Evolutionary conservation across 2,888 invertebrate genomes (phyloP).

Genomic region (Altica lythri): DNA sequence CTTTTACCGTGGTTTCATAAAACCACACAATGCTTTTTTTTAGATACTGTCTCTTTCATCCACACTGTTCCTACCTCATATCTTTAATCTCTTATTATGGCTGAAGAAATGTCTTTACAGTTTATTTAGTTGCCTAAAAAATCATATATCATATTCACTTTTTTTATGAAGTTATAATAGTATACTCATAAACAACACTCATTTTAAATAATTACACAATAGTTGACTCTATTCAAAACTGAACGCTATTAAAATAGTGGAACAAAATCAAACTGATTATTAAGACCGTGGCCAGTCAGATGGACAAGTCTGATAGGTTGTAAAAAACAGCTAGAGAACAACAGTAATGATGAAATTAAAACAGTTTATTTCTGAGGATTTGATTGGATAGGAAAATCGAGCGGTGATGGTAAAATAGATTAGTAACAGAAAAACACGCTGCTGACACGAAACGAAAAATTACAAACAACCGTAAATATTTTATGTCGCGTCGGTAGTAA

Average conservation of each 20-base stretch:
- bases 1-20: no score
- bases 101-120: no score
- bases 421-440: background rate
- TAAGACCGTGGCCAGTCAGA: background rate
- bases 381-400: background rate
- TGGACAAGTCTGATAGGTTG: background rate
- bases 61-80: no score
- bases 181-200: no score
- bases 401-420: background rate
- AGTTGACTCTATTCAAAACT: background rate
- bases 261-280: background rate
- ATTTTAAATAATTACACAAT: no score
- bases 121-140: no score
- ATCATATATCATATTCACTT: no score
- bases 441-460: constrained; percentile 3
- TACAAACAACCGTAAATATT: constrained; percentile 8
- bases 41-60: no score
- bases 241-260: background rate
- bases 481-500: background rate
- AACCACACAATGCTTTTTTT: no score
- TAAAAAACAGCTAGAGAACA: constrained; percentile 5
- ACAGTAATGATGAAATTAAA: constrained; percentile 7
- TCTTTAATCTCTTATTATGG: no score
- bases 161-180: no score
- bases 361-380: background rate